Percentiles rank a stretch among this genome's conserved stretches.
Conservation (phyloP, 2,888 invertebrate species). For the Melieria picta region DNA sequence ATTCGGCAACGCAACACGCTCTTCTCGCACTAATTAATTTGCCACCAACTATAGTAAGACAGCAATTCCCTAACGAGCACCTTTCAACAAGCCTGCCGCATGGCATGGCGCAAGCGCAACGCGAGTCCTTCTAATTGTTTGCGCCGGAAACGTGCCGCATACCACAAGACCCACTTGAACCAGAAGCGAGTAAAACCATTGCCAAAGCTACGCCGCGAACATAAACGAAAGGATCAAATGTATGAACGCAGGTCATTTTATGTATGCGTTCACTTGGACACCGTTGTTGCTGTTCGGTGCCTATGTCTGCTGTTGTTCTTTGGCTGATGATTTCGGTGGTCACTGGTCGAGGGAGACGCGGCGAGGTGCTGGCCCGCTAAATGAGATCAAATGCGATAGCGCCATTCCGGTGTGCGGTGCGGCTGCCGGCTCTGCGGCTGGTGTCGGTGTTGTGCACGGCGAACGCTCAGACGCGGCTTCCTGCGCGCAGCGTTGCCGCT, state of each 20-base stretch:
- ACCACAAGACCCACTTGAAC: conserved; percentile 17
- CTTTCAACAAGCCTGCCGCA: no score
- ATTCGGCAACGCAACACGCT: no score
- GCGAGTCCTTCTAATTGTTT: no score
- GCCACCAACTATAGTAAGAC: no score
- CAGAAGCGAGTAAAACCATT: not conserved
- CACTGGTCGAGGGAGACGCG: conserved; percentile 19
- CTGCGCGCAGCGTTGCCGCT: not conserved
- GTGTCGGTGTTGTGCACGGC: no score
- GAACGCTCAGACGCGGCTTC: no score
- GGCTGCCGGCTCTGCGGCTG: not conserved
- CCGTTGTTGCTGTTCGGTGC: conserved; percentile 29
- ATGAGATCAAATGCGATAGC: conserved; percentile 36
- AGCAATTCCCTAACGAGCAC: no score
- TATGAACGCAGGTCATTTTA: conserved; percentile 33
- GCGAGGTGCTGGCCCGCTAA: conserved; percentile 12
- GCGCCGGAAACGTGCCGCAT: conserved; percentile 24
- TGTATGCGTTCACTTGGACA: conserved; percentile 35
- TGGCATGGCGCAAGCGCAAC: no score
- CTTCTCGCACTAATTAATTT: no score
- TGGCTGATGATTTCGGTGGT: not conserved
- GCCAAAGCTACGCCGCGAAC: not conserved
- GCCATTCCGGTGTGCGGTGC: conserved; percentile 10
- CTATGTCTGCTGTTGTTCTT: not conserved
- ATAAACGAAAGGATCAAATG: conserved; percentile 23